Base-by-base conservation (phyloP, 2,888 invertebrate genomes). In the Drosophila algonquin region DNA sequence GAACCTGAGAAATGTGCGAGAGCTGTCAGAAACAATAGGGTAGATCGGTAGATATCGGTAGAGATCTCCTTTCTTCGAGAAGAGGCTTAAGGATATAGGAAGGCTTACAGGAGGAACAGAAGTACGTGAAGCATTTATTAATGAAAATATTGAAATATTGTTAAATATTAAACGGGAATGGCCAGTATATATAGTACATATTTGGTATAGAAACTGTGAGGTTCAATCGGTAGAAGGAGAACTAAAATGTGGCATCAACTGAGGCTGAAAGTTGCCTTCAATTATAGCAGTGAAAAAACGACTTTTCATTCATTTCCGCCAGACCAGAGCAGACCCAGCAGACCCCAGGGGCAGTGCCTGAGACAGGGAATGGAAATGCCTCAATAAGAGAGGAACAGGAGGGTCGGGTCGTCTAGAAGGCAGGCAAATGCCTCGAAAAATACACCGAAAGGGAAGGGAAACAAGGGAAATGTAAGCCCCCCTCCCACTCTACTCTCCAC, bases 391-490 rank as follows among this genome's bases (percentile, higher is more conserved):
- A 24, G 24, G 24, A 51, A 44, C 16, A 45, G 52, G 16, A 27
- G 40, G 30, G 47, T 10, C 21, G 21, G 21, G 21, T 21, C 21
- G 21, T 21, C 3, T 12, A 12, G 35, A 12, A 5, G 14, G 27
- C 35, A 50, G 45, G 24, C 7, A 63, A 60, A 53, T 51, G 53
- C 18, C 32, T 35, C 4, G 0, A 4, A 12, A 35, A 67, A 50
- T 16, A 32, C 32, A 79, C 79, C 68, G 76, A 80, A 75, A 80
- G 35, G 21, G 21, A 73, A 81, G 80, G 21, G 18, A 18, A 77
- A 85, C 84, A 83, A 88, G 85, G 83, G 78, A 87, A 88, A 87
- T 82, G 82, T 80, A 83, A 79, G 77, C 75, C 70, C 70, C 59
- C 73, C 72, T 57, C 57, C 73, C 70, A 70, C 59, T 67, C 72